phyloP scores from a whole-genome alignment of 1,140 invertebrate genomes.

The Orchesella cincta region DNA sequence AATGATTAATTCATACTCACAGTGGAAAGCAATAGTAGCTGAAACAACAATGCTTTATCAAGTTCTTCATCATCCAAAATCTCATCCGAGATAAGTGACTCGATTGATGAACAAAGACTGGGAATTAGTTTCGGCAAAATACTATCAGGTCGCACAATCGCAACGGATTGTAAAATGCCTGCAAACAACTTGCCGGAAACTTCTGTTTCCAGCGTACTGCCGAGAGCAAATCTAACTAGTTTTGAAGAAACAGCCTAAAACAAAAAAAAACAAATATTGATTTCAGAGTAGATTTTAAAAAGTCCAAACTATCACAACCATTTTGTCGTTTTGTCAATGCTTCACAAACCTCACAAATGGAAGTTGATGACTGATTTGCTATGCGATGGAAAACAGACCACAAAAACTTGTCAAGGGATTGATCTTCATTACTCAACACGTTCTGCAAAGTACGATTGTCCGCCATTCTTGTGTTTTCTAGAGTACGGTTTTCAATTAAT shows the following conservation, averaged over 20 bases:
- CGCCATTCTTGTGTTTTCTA: slow-evolving; percentile 67
- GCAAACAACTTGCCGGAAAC: slow-evolving; percentile 77
- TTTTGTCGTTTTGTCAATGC: neutral
- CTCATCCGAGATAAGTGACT: slow-evolving; percentile 63
- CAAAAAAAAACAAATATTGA: slow-evolving; percentile 33
- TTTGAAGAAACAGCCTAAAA: slow-evolving; percentile 73
- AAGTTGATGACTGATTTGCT: slow-evolving; percentile 65
- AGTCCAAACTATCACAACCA: neutral
- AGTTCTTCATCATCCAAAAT: slow-evolving; percentile 70
- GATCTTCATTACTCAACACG: slow-evolving; percentile 40
- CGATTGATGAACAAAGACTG: slow-evolving; percentile 65
- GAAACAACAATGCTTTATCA: slow-evolving; percentile 77
- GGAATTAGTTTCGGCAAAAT: slow-evolving; percentile 74
- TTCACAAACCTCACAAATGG: slow-evolving; percentile 62
- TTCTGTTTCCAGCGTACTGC: slow-evolving; percentile 75
- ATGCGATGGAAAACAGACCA: slow-evolving; percentile 68
- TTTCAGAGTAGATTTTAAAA: slow-evolving; percentile 1
- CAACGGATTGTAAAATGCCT: slow-evolving; percentile 69
- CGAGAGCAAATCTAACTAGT: slow-evolving; percentile 70
- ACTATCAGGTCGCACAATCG: slow-evolving; percentile 66
- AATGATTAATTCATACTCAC: slow-evolving; percentile 59
- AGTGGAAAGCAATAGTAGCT: slow-evolving; percentile 73
- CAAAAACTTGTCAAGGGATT: slow-evolving; percentile 55
- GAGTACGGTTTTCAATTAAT: slow-evolving; percentile 72
- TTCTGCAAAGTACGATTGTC: slow-evolving; percentile 38